Conservation (phyloP, 2,797 vertebrate species). For the Poeciliopsis infans region DNA sequence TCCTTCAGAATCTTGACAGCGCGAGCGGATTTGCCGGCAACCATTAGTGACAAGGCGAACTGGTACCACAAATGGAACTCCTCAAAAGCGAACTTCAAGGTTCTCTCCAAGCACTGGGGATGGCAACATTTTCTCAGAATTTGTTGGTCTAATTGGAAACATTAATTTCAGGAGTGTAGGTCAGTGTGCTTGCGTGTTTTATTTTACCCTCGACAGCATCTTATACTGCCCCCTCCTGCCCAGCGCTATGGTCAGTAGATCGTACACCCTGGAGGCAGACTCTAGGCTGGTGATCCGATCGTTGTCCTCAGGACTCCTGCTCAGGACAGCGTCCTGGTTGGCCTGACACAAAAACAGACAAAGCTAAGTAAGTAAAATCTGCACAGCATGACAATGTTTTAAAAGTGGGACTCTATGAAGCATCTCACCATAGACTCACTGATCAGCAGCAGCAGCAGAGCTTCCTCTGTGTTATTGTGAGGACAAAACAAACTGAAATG, state of each 20-base stretch:
- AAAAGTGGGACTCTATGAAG: too few relatives aligned
- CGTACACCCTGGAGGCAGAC: slow-evolving; percentile 96
- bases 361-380: background rate
- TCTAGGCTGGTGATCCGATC: slow-evolving; percentile 98
- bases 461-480: slow-evolving; percentile 99
- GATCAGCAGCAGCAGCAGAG: slow-evolving; percentile 93
- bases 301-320: slow-evolving; percentile 94
- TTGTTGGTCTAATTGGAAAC: background rate
- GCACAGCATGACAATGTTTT: background rate
- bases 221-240: slow-evolving; percentile 97
- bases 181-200: background rate
- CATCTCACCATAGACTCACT: slow-evolving; percentile 97
- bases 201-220: slow-evolving; percentile 96
- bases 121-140: background rate
- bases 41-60: slow-evolving; percentile 96
- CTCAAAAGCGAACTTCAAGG: slow-evolving; percentile 99
- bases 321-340: slow-evolving; percentile 94
- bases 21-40: slow-evolving; percentile 96
- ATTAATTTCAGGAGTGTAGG: background rate
- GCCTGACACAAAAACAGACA: slow-evolving; percentile 64
- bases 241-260: slow-evolving; percentile 95
- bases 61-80: slow-evolving; percentile 99
- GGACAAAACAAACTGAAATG: slow-evolving; percentile 93
- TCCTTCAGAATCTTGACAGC: slow-evolving; percentile 96
- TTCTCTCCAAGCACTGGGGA: slow-evolving; percentile 93